Base-by-base conservation (phyloP, 1,140 invertebrate species). In the Drosophila tani region DNA sequence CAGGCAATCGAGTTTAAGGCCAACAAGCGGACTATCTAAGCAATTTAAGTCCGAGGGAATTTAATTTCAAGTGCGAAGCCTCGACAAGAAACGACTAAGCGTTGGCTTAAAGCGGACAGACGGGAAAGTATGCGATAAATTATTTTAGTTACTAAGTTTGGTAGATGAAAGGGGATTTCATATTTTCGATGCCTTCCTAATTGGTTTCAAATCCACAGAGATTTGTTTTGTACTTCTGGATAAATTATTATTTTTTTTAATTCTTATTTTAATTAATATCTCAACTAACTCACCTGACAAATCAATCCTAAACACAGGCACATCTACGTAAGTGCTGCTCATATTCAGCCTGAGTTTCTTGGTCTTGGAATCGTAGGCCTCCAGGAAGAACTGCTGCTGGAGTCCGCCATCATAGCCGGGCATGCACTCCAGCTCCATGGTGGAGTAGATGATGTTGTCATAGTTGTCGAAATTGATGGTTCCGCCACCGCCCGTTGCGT, bases 331-430 rank as follows among this genome's bases (percentile, higher is more conserved):
- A 12, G 92, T 93, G 80, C 92, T 93, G 49, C 94, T 95, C 60
- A 95, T 93, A 82, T 97, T 97, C 5, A 96, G 94, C 14, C 95
- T 94, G n/a, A 96, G 93, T 62, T 94, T 95, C 73, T 95, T 95
- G 2, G 95, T 96, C 65, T 94, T 87, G 0, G 95, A 95, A 70
- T 97, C 96, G 77, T 96, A 95, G 2, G 97, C 96, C 92, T 98
- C 97, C 50, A 98, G 92, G 32, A 96, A 93, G 92, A 98, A 98
- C 49, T 95, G 95, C 92, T 98, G 97, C 17, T 96, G 95, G 11
- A 98, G 93, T 0, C 97, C 97, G 6, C 97, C 97, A 77, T 98
- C 97, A 92, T 97, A 98, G 55, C 93, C 91, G 9, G 93, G 91
- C 75, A 93, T 84, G 77, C 92, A 93, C 65, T 93, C 91, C 57